phyloP scores from a whole-genome alignment of 2,888 invertebrate species.

The Heliconius sara region DNA sequence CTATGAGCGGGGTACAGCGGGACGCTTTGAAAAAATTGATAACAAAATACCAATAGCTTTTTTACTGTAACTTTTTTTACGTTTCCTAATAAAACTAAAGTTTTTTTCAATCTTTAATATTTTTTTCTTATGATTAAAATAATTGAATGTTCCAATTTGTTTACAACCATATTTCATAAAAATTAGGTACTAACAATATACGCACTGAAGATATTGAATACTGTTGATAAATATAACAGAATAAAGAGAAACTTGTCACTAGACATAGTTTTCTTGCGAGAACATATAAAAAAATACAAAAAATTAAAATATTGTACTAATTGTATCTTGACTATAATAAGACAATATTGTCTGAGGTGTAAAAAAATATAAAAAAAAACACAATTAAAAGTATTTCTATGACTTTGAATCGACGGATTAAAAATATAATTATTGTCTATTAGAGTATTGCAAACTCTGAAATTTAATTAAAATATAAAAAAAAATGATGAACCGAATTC shows the following conservation, averaged over 20 bases:
- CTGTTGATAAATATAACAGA: not conserved
- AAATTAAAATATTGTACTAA: not conserved
- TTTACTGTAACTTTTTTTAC: not conserved
- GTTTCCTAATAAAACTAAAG: no score
- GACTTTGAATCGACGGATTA: not conserved
- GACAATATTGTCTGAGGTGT: not conserved
- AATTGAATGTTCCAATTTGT: not conserved
- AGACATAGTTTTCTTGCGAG: not conserved
- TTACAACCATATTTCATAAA: not conserved
- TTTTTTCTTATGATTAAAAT: not conserved
- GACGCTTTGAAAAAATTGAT: no score
- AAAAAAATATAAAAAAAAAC: not conserved
- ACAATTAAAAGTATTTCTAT: not conserved
- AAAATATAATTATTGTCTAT: not conserved
- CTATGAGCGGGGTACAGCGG: no score
- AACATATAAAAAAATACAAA: constrained; percentile 1
- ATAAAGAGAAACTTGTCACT: not conserved
- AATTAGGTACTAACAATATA: not conserved
- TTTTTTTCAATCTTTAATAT: not conserved
- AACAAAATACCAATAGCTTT: no score
- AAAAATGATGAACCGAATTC: no score
- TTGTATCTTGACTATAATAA: not conserved
- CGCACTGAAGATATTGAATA: not conserved
- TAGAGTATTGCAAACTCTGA: no score
- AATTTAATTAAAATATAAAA: no score